Base-by-base conservation (phyloP, 2,888 invertebrate species). In the Kryphioiulus occultus region DNA sequence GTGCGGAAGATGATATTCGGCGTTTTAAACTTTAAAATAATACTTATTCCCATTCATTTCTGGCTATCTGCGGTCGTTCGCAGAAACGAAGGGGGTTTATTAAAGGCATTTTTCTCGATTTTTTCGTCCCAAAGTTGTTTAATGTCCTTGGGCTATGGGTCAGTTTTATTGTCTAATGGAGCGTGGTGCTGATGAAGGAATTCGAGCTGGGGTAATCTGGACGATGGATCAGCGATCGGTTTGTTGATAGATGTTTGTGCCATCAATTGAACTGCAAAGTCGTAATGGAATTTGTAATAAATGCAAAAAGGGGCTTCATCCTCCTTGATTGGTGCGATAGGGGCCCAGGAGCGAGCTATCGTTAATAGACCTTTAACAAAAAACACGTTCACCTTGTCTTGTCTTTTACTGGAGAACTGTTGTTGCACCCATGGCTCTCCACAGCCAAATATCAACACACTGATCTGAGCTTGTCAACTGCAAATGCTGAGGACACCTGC, bases 281-380 rank as follows among this genome's bases (percentile, higher is more conserved):
- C 78, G 78, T 78, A 78, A 78, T 78, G 78, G 17, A 78, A 78
- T 78, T 78, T 78, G 30, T 78, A 78, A 78, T 78, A 12, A 78
- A 78, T 78, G 78, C 78, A 78, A 78, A 78, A 78, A 78, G 78
- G 78, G 30, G 30, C 78, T 30, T 78, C 78, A 78, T 78, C 78
- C 78, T 78, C 78, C 30, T 78, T 78, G 78, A 78, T 78, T 17
- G 78, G 78, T 32, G 78, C 17, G 30, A 30, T 30, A 78, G 30
- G 78, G 78, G 78, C 78, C 78, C 78, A 78, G 78, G 26, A 78
- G 78, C 78, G 78, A 78, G 26, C 30, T 26, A 26, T 30, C 78
- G 78, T 78, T 78, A 78, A 78, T 78, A 78, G 78, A 78, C 78
- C 78, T 78, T 78, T 30, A 78, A 32, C 78, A 78, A 78, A 78